These are phyloP conservation scores for Vulpes lagopus DNA, from an alignment of 2,113 vertebrate genomes.

Conservation along the genomic window DNA sequence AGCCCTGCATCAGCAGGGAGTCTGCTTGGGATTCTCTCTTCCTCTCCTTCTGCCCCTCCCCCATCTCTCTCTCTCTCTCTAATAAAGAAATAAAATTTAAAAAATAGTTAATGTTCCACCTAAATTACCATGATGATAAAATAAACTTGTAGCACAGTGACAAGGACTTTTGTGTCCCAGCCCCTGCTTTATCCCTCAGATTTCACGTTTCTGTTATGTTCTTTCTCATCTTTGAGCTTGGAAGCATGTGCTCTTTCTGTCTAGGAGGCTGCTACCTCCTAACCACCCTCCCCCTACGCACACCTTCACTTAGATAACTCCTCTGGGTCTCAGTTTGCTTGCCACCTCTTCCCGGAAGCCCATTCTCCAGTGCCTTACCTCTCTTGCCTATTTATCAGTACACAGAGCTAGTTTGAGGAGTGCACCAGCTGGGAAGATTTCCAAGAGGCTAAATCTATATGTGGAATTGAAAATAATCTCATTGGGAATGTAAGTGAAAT, in stretches of 20 bases:
- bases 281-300: background rate
- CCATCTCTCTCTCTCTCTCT: background rate
- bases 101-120: background rate
- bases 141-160: background rate
- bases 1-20: background rate
- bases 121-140: background rate
- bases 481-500: background rate
- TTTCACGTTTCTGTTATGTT: fast-evolving
- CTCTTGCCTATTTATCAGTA: background rate
- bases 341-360: background rate
- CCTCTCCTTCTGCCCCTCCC: background rate
- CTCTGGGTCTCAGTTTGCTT: background rate
- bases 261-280: background rate
- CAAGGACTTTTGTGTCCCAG: background rate
- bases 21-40: background rate
- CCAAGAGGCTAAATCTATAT: background rate
- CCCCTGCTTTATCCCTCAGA: background rate
- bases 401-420: background rate
- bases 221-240: background rate
- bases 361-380: background rate
- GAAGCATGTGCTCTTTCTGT: background rate
- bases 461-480: background rate
- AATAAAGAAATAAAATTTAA: background rate
- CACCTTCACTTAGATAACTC: background rate
- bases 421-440: background rate